Evolutionary conservation across 2,888 invertebrate species (phyloP), one percentile per base, ranked within the genome.

Genomic region (Calliphora vomitoria): DNA sequence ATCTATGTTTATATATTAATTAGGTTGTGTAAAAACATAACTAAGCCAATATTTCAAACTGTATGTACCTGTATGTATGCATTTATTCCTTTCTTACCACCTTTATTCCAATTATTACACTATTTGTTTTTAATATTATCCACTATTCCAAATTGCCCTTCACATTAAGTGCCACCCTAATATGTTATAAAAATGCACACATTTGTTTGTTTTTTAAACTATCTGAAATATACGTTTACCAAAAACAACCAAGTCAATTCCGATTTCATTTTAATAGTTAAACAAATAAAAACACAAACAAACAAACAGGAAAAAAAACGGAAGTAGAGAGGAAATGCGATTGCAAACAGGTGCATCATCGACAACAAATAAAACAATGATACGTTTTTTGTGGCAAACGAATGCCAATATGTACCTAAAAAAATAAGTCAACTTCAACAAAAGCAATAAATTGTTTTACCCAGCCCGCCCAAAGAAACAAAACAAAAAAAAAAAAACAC

Each of bases 191-290:
- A 53, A 53, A 25, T 18, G 72, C 80, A 80, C 71, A 18, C 10
- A 64, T 64, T 38, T 25, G 4, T 47, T 47, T 38, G 38, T 35
- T 60, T 79, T 68, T 18, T 41, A 13, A 35, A n/a, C 6, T 10
- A 71, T 55, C 13, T 25, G 20, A 31, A 74, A 66, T 31, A 62
- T n/a, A 62, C 15, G n/a, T 50, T 38, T 10, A 64, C 31, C 8
- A 18, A 35, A 72, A 72, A 6, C 53, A 38, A 60, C 68, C 68
- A 84, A 71, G 8, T 66, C 50, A 81, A 83, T 87, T 81, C 72
- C 50, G 71, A 66, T 87, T 87, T 84, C 35, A 80, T 76, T 87
- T 81, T 72, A 71, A 71, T 87, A 83, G 80, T 84, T n/a, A 11
- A 76, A 76, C 75, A 58, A 76, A 50, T 79, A 58, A 80, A 74